Conservation (phyloP, 2,888 invertebrate species). For the Imbricaverruca yamaguchii region DNA sequence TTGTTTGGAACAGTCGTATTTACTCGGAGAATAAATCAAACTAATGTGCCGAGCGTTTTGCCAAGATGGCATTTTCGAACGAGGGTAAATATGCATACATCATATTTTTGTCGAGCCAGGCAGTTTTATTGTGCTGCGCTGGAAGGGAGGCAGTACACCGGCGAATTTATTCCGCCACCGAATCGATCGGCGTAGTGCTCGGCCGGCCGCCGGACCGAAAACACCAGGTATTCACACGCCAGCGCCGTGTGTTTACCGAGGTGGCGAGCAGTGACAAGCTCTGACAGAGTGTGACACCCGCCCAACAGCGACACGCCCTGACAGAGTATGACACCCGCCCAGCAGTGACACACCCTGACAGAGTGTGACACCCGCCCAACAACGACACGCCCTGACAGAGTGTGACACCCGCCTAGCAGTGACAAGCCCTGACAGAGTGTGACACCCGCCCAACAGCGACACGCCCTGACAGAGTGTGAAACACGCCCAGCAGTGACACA, state of each 20-base stretch:
- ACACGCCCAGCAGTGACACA: no score
- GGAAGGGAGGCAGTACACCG: background rate
- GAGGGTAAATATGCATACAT: slow-evolving; percentile 6
- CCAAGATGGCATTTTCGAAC: background rate
- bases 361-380: no score
- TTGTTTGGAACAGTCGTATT: slow-evolving; percentile 19
- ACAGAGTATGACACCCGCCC: no score
- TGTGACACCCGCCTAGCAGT: no score
- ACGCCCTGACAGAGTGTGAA: no score
- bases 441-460: no score
- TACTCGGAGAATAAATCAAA: background rate
- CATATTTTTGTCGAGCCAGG: slow-evolving; percentile 12
- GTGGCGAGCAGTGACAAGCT: no score
- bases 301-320: no score
- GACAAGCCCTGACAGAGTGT: no score
- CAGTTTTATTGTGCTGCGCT: slow-evolving; percentile 12
- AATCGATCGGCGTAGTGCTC: background rate
- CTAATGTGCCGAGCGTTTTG: slow-evolving; percentile 17
- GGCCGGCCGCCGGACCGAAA: background rate
- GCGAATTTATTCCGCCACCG: background rate
- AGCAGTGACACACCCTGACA: no score
- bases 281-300: no score
- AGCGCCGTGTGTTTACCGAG: background rate
- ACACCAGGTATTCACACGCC: background rate
- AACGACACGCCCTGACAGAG: no score